These are phyloP conservation scores for Gracilinanus agilis DNA, from an alignment of 2,113 vertebrate species.

Conservation along the genomic window DNA sequence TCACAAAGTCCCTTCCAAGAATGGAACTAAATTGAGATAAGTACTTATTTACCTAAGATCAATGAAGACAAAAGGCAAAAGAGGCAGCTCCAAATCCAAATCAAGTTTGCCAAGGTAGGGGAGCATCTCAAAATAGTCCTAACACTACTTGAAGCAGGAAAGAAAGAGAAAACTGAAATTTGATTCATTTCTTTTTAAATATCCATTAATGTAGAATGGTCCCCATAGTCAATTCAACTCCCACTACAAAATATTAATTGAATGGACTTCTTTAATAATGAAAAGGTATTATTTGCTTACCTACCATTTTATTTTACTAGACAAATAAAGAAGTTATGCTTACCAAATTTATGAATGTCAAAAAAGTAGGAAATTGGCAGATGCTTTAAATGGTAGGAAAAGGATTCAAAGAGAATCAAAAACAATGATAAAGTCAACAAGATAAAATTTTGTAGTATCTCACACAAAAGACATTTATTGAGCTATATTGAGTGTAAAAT, in stretches of 20 bases:
- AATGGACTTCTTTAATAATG: neutral
- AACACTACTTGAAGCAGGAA: neutral
- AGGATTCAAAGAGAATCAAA: neutral
- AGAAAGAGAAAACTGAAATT: neutral
- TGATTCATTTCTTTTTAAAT: neutral
- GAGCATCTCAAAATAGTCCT: neutral
- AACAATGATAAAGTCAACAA: neutral
- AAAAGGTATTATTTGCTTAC: neutral
- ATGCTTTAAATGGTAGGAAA: no score
- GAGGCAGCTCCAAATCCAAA: neutral
- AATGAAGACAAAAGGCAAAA: neutral
- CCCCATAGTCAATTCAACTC: neutral
- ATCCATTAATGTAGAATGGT: neutral
- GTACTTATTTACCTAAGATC: neutral
- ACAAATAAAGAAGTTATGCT: neutral
- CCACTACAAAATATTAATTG: neutral
- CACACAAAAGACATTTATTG: neutral
- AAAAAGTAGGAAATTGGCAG: neutral
- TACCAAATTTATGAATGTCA: neutral
- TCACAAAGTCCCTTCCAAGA: neutral
- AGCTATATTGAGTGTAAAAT: neutral
- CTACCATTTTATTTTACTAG: neutral
- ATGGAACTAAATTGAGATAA: neutral
- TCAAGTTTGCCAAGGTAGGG: neutral
- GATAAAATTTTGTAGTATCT: neutral